Conservation (phyloP, 2,797 vertebrate genomes). For the Falco concolor region DNA sequence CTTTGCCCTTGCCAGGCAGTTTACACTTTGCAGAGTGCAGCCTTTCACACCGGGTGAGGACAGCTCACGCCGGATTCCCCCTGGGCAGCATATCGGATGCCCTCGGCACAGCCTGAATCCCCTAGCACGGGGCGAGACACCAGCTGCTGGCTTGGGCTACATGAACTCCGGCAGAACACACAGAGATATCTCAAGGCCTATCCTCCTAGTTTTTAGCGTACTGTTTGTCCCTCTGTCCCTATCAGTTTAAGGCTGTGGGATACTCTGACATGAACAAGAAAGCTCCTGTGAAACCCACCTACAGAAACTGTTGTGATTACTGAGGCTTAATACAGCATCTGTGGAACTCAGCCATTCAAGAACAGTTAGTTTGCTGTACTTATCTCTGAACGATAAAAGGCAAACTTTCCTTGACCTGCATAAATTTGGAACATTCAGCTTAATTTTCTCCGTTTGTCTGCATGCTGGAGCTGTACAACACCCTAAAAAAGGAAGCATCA, state of each 20-base stretch:
- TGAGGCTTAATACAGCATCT: neutral
- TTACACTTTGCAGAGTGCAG: neutral
- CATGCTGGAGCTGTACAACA: neutral
- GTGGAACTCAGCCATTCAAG: neutral
- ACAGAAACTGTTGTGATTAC: neutral
- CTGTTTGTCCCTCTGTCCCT: neutral
- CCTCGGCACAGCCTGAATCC: neutral
- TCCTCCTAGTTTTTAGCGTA: rapidly evolving
- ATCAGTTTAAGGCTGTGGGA: neutral
- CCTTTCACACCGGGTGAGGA: neutral
- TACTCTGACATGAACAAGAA: neutral
- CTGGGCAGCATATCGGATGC: rapidly evolving
- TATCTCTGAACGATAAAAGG: constrained; percentile 23
- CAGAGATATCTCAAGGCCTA: neutral
- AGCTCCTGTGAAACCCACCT: neutral
- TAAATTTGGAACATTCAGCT: constrained; percentile 23
- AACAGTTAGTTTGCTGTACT: neutral
- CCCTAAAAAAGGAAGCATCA: constrained; percentile 21
- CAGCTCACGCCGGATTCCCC: neutral
- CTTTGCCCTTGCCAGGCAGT: neutral
- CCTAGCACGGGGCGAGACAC: neutral
- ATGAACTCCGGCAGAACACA: neutral
- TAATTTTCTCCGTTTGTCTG: constrained; percentile 47
- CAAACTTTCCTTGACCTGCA: constrained; percentile 60
- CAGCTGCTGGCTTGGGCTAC: neutral